These are phyloP conservation scores for Halcyon leucocephala DNA, from an alignment of 2,797 vertebrate genomes.

Conservation along the genomic window DNA sequence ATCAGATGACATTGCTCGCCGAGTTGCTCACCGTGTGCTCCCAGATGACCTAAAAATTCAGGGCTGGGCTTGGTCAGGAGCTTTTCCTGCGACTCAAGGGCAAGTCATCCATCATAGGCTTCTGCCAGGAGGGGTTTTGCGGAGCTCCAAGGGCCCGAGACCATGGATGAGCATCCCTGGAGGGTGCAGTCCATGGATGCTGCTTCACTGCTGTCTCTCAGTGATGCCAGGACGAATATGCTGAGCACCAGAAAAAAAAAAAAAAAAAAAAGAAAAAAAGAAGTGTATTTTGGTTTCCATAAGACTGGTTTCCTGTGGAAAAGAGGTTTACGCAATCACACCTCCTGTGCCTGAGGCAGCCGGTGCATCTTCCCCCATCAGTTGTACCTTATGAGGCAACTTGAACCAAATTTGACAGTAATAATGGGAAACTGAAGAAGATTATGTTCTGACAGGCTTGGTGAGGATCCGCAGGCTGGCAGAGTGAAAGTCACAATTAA, in stretches of 20 bases:
- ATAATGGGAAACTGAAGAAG: conserved; percentile 22
- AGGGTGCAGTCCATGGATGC: not conserved
- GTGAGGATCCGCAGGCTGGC: not conserved
- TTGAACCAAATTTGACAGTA: not conserved
- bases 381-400: not conserved
- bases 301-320: not conserved
- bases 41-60: not conserved
- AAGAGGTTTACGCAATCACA: not conserved
- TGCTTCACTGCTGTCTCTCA: rapidly evolving
- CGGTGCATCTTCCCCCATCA: rapidly evolving
- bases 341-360: not conserved
- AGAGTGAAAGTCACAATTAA: not conserved
- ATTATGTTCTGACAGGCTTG: not conserved
- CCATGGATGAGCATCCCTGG: rapidly evolving
- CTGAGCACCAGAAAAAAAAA: not conserved
- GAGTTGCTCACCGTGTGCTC: not conserved
- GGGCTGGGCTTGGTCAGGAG: not conserved
- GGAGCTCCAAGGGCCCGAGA: rapidly evolving
- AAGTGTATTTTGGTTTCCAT: not conserved
- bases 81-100: not conserved
- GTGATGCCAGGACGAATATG: not conserved
- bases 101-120: rapidly evolving
- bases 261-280: too few species aligned
- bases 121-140: not conserved
- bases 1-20: not conserved